Evolutionary conservation across 1,140 invertebrate genomes (phyloP), one percentile per base, ranked within the genome.

Genomic region (Aphidius gifuensis): DNA sequence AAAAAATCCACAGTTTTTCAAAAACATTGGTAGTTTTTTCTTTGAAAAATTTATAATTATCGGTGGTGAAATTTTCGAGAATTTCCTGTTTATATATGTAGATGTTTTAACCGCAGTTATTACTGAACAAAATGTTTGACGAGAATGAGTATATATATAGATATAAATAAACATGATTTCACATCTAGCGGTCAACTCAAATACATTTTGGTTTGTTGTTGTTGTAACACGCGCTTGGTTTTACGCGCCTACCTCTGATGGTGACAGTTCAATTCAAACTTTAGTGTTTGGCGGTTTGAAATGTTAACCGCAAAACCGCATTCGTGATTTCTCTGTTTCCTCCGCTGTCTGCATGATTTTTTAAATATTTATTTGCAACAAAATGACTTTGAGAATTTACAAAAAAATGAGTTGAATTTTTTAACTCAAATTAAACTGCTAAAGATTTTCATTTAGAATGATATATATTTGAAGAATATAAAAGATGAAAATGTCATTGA

Each of bases 221-320:
- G 23, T 32, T 32, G 23, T 32, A 32, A 32, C 58, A 55, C 42
- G 45, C 55, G 56, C 58, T 57, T 47, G 21, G 48, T 56, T 57
- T 56, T 62, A 49, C 57, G 48, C 50, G 7, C 45, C 51, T 60
- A 48, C 50, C 65, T 71, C 74, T 80, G 79, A 81, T 74, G 73
- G 74, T 81, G 79, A 81, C 79, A 81, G 78, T 80, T 79, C 79
- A 81, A 81, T 81, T 79, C 77, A 73, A 79, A 81, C 69, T 79
- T 80, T 74, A 71, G 76, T 75, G 74, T 79, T 77, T 67, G 71
- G 77, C 64, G 78, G 77, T 77, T 68, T 76, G 77, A 74, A 80
- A 80, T 77, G 74, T 72, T 70, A 62, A 60, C 77, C 78, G 68
- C 76, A 76, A 76, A 78, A 79, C 78, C 77, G 70, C 77, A 78